phyloP scores from a whole-genome alignment of 2,797 vertebrate genomes.

The Botia kubotai region DNA sequence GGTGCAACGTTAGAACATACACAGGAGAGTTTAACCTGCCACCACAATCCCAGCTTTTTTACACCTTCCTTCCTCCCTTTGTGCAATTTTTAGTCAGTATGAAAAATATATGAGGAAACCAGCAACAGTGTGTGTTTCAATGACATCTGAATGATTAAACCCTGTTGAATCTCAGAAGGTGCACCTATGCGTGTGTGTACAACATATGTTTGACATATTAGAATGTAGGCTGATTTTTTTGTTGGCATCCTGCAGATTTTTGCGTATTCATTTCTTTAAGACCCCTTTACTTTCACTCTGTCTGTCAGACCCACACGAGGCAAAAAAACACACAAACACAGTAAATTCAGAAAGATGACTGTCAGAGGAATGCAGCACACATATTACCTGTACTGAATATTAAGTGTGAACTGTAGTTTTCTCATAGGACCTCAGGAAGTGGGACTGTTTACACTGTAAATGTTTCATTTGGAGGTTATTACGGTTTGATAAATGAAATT shows the following conservation, averaged over 20 bases:
- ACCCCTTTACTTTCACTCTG: slow-evolving; percentile 5
- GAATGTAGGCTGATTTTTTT: background rate
- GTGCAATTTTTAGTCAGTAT: slow-evolving; percentile 20
- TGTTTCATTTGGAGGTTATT: slow-evolving; percentile 27
- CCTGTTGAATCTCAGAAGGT: background rate
- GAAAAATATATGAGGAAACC: slow-evolving; percentile 34
- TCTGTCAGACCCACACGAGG: slow-evolving; percentile 9
- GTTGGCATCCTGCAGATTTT: background rate
- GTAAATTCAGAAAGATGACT: background rate
- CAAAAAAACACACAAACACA: background rate
- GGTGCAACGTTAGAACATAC: slow-evolving; percentile 3
- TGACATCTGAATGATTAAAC: background rate
- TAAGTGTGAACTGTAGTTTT: slow-evolving; percentile 31
- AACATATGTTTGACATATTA: slow-evolving; percentile 16
- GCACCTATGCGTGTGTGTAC: background rate
- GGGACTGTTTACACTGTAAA: slow-evolving; percentile 25
- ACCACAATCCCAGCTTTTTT: slow-evolving; percentile 26
- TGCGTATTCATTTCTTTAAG: slow-evolving; percentile 32
- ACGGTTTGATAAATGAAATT: background rate
- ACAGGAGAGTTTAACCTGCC: slow-evolving; percentile 29
- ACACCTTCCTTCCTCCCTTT: slow-evolving; percentile 6
- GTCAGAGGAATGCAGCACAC: slow-evolving; percentile 32
- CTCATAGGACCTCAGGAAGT: background rate
- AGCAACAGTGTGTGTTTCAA: background rate
- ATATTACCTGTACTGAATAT: slow-evolving; percentile 39